Base-by-base conservation (phyloP, 2,113 vertebrate genomes). In the Cervus canadensis region DNA sequence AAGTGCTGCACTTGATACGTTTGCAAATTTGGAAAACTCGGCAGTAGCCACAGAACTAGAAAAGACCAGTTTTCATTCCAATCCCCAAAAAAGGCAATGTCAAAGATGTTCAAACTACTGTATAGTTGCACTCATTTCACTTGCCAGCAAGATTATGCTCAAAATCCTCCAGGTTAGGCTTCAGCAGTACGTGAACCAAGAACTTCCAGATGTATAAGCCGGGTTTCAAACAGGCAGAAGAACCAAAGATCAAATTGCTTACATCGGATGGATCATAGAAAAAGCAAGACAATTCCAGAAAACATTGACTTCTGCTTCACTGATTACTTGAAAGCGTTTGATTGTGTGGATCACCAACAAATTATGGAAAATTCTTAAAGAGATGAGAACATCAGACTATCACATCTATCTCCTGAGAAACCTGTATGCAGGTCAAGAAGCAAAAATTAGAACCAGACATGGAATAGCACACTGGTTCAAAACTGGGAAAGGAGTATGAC, bases 101-200 rank as follows among this genome's bases (percentile, higher is more conserved):
- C 40, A 43, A 26, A 76, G 40, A 2, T 4, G 40, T 15, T 15
- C 12, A 15, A 43, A 76, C 23, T 43, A 8, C 40, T 26, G 40
- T 26, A 7, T 2, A 26, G 40, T 7, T 7, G 71, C 0, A 0
- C 23, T 26, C 13, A 26, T 40, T 43, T 26, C 23, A 26, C 25
- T 8, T 15, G 71, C 23, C 40, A 76, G 71, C 71, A 26, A 76
- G 23, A 23, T 26, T 14, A 76, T 4, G 21, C 71, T 25, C 36
- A 76, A 43, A 43, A 43, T 43, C 12, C 40, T 43, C 40, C 71
- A 76, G 13, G 71, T 25, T 15, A 76, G 6, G 71, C 36, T 43
- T 76, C 40, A 43, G 6, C 3, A 76, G 23, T 26, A 26, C 4
- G 6, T 15, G 23, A 76, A 43, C 12, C 40, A 76, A 43, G 71